These are phyloP conservation scores for Tapirus indicus DNA, from an alignment of 2,797 vertebrate genomes.

Conservation along the genomic window DNA sequence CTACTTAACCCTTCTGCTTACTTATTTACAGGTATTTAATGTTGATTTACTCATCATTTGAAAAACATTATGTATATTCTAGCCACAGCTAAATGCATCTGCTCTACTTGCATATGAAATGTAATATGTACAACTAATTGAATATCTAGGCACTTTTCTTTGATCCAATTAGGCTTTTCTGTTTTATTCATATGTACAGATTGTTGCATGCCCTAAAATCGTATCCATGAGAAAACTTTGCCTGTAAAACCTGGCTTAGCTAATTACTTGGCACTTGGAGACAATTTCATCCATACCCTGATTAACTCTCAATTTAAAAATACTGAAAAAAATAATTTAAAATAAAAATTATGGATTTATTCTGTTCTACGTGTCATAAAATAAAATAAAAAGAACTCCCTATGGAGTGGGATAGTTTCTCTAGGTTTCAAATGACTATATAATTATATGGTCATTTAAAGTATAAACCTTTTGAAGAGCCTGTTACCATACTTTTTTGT, in stretches of 20 bases:
- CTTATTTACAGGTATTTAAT: background rate
- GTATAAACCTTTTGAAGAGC: background rate
- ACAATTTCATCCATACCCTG: background rate
- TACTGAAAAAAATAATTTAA: background rate
- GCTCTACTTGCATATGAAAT: background rate
- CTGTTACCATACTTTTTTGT: background rate
- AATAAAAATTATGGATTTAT: background rate
- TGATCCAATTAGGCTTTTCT: background rate
- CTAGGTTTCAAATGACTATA: background rate
- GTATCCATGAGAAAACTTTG: background rate
- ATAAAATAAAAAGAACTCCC: background rate
- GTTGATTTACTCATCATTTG: background rate
- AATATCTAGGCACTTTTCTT: background rate
- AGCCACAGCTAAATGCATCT: background rate
- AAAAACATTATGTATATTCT: background rate
- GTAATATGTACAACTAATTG: background rate
- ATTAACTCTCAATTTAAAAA: slow-evolving; percentile 14
- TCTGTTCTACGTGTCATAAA: background rate
- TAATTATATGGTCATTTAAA: background rate
- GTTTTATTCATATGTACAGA: background rate
- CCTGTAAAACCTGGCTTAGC: background rate
- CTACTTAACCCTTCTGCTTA: background rate
- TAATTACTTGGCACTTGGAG: background rate
- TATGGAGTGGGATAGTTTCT: background rate
- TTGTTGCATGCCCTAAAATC: background rate